Evolutionary conservation across 2,888 invertebrate species (phyloP).

Genomic region (Merodon equestris): DNA sequence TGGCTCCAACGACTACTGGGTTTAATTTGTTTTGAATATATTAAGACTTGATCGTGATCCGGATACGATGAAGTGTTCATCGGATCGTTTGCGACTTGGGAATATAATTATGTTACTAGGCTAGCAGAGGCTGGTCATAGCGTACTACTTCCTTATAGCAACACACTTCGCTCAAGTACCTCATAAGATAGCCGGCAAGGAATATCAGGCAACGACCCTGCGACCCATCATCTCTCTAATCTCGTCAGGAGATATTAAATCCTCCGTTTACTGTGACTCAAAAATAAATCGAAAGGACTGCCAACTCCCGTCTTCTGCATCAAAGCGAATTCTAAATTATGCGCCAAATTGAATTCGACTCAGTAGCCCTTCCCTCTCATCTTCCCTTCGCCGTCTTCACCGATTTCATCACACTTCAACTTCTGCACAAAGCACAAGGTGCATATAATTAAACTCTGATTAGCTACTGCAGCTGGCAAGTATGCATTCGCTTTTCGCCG

Average conservation of each 20-base stretch:
- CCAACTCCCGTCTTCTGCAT: slow-evolving; percentile 8
- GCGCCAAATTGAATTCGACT: slow-evolving; percentile 65
- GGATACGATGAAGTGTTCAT: background rate
- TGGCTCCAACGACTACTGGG: slow-evolving; percentile 15
- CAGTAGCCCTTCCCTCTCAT: slow-evolving; percentile 30
- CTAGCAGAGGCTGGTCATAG: too few relatives aligned
- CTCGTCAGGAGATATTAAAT: slow-evolving; percentile 32
- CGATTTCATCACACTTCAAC: slow-evolving; percentile 15
- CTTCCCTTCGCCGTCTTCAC: background rate
- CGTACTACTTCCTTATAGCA: too few relatives aligned
- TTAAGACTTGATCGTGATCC: background rate
- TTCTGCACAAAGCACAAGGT: too few relatives aligned
- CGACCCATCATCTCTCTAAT: slow-evolving; percentile 1
- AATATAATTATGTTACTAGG: background rate
- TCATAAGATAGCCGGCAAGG: slow-evolving; percentile 10
- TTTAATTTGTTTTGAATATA: slow-evolving; percentile 28
- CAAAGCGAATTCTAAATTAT: slow-evolving; percentile 66
- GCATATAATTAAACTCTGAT: slow-evolving; percentile 64
- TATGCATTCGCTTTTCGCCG: slow-evolving; percentile 29
- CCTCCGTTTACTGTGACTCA: slow-evolving; percentile 8
- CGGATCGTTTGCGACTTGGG: background rate
- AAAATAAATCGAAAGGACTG: slow-evolving; percentile 42
- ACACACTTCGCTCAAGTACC: too few relatives aligned
- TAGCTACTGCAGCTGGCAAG: slow-evolving; percentile 36
- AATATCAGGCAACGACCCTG: too few relatives aligned